Conservation (phyloP, 2,797 vertebrate species). For the Acestrorhynchus altus region DNA sequence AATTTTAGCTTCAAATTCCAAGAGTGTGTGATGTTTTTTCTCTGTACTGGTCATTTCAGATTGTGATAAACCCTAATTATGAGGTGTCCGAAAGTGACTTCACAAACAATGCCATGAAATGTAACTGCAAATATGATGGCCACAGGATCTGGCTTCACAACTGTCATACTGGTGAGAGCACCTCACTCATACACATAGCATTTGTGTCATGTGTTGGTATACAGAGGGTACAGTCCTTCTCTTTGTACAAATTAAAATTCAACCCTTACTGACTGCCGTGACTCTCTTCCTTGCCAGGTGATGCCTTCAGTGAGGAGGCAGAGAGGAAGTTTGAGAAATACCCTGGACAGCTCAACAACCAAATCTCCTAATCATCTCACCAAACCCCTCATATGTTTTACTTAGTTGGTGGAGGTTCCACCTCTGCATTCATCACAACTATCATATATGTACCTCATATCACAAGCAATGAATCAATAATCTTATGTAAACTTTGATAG, state of each 20-base stretch:
- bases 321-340: slow-evolving; percentile 93
- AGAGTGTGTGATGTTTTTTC: background rate
- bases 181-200: background rate
- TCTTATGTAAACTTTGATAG: slow-evolving; percentile 8
- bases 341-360: slow-evolving; percentile 95
- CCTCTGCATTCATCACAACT: slow-evolving; percentile 25
- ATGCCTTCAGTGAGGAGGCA: slow-evolving; percentile 94
- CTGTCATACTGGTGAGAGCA: slow-evolving; percentile 88
- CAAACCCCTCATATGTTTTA: slow-evolving; percentile 6
- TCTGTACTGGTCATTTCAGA: slow-evolving; percentile 69
- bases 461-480: slow-evolving; percentile 1
- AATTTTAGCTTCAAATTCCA: background rate
- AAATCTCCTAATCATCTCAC: slow-evolving; percentile 77
- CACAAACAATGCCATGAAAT: slow-evolving; percentile 98
- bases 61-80: slow-evolving; percentile 93
- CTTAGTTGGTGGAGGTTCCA: slow-evolving; percentile 32
- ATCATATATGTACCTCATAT: slow-evolving; percentile 34
- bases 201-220: background rate
- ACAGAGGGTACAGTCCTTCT: background rate
- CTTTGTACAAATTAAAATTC: background rate
- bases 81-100: slow-evolving; percentile 98
- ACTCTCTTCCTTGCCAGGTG: slow-evolving; percentile 73
- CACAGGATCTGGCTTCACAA: slow-evolving; percentile 97
- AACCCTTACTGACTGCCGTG: background rate
- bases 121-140: slow-evolving; percentile 98